These are phyloP conservation scores for Dinoponera quadriceps DNA, from an alignment of 1,140 invertebrate species.

Conservation along the genomic window DNA sequence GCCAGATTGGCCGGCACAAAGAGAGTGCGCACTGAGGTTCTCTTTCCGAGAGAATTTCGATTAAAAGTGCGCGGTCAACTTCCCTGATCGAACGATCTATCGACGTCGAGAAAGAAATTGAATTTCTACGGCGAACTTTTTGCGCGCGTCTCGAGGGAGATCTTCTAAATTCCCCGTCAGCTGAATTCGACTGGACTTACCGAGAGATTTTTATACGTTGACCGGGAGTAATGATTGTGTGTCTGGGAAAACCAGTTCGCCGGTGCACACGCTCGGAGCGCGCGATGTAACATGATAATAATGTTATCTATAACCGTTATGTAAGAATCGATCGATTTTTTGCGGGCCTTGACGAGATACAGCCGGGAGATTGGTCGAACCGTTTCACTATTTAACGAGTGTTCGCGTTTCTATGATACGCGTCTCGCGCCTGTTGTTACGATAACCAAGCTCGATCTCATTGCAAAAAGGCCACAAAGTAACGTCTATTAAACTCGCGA, in stretches of 20 bases:
- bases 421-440: not conserved
- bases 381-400: constrained; percentile 4
- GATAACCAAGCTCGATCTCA: not conserved
- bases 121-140: no score
- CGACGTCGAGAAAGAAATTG: no score
- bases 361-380: not conserved
- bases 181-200: not conserved
- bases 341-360: not conserved
- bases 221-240: not conserved
- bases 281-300: constrained; percentile 29
- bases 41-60: no score
- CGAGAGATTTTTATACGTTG: not conserved
- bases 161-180: not conserved
- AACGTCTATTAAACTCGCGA: not conserved
- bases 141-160: not conserved
- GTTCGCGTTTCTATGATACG: not conserved
- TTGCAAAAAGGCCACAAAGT: not conserved
- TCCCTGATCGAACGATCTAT: no score
- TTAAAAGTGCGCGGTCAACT: no score
- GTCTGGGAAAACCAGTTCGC: constrained; percentile 27
- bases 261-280: not conserved
- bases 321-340: constrained; percentile 25
- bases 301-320: constrained; percentile 37
- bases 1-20: not conserved
- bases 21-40: not conserved